A percentile compares a stretch with the other conserved stretches of the same genome.
Evolutionary conservation across 2,797 vertebrate genomes (phyloP).

Genomic region (Poecilia velifera): DNA sequence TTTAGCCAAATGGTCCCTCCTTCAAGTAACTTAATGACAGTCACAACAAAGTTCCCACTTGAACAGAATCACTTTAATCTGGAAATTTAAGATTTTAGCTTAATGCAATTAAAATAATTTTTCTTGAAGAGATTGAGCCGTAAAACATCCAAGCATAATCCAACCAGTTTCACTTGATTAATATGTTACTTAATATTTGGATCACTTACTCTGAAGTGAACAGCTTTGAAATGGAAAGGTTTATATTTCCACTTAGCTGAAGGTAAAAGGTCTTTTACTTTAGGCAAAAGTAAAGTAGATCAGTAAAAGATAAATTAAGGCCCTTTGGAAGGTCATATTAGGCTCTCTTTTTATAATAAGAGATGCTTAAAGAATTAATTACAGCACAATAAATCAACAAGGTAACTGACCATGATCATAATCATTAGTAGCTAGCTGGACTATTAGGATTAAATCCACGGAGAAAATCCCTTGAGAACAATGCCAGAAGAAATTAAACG

Average conservation of each 20-base stretch:
- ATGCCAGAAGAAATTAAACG: constrained; percentile 13
- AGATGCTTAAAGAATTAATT: constrained; percentile 12
- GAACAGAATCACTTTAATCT: neutral
- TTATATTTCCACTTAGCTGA: neutral
- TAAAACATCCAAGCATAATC: constrained; percentile 19
- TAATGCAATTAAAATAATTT: neutral
- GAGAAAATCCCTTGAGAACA: constrained; percentile 1
- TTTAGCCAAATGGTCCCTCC: neutral
- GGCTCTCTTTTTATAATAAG: neutral
- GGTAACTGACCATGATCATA: constrained; percentile 6
- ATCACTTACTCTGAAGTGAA: constrained; percentile 5
- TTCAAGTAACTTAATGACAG: neutral
- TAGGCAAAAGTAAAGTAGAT: neutral
- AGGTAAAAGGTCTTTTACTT: neutral
- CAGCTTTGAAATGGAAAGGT: neutral
- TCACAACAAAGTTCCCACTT: neutral
- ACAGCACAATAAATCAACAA: constrained; percentile 3
- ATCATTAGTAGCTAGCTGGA: neutral
- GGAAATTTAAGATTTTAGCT: neutral
- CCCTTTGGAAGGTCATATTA: neutral
- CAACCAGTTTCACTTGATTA: constrained; percentile 5
- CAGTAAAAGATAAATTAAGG: neutral
- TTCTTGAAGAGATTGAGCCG: neutral
- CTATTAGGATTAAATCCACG: constrained; percentile 1
- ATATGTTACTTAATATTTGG: constrained; percentile 1